Conservation (phyloP, 2,888 invertebrate genomes). For the Eupithecia insigniata region DNA sequence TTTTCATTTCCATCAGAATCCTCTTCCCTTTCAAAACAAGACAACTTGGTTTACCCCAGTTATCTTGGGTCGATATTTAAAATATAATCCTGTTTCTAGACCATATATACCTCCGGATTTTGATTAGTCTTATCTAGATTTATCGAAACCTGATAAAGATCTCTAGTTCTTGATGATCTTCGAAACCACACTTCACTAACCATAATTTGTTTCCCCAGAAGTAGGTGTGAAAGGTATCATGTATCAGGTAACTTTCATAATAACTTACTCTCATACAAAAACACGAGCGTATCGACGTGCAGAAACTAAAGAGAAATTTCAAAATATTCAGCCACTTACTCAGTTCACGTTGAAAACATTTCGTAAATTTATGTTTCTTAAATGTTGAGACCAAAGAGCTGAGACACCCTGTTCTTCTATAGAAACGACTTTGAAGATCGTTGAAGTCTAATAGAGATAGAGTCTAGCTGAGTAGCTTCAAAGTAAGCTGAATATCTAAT, state of each 20-base stretch:
- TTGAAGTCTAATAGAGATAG: no score
- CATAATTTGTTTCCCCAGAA: background rate
- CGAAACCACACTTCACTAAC: background rate
- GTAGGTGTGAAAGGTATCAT: background rate
- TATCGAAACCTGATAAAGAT: background rate
- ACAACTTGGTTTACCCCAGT: no score
- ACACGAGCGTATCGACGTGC: background rate
- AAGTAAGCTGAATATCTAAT: background rate
- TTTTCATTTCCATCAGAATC: no score
- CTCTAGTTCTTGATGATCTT: background rate
- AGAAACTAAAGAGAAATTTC: background rate
- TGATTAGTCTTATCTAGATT: background rate
- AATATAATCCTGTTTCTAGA: no score
- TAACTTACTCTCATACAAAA: background rate
- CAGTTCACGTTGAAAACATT: constrained; percentile 12
- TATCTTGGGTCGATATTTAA: no score
- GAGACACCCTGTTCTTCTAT: background rate
- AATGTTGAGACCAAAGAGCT: constrained; percentile 10
- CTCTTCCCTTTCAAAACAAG: no score
- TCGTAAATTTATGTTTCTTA: constrained; percentile 14
- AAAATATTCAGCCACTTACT: background rate
- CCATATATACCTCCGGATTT: background rate
- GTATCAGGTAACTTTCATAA: background rate
- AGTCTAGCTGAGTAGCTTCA: no score
- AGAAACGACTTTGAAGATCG: background rate